phyloP scores from a whole-genome alignment of 2,113 vertebrate species.

The Gopherus evgoodei region DNA sequence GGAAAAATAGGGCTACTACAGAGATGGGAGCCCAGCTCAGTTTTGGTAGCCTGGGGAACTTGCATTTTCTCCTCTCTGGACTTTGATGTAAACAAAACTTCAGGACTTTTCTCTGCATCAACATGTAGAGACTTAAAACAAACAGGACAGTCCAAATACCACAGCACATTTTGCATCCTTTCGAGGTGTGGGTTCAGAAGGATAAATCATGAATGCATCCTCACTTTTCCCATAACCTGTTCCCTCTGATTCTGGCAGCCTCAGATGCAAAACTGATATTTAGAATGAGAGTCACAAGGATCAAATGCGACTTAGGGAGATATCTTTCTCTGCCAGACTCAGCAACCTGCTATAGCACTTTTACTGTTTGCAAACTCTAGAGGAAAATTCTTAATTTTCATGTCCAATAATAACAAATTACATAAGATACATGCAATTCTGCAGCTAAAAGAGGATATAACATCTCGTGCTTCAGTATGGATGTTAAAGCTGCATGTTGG shows the following conservation, averaged over 20 bases:
- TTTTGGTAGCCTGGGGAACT: neutral
- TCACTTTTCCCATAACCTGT: accelerated
- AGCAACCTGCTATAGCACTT: neutral
- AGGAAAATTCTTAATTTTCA: neutral
- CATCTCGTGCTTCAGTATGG: neutral
- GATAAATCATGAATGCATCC: neutral
- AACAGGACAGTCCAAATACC: neutral
- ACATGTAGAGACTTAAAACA: neutral
- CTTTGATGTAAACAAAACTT: neutral
- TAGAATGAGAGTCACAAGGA: neutral
- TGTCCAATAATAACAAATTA: neutral
- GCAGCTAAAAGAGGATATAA: neutral
- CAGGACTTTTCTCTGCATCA: neutral
- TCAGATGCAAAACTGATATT: neutral
- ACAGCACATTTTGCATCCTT: neutral
- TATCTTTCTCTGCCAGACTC: neutral
- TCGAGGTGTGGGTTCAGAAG: neutral
- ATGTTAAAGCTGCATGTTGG: neutral
- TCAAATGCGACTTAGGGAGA: neutral
- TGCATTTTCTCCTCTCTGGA: neutral
- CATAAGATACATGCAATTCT: neutral
- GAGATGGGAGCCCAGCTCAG: neutral
- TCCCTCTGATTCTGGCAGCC: neutral
- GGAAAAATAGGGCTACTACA: too few species aligned
- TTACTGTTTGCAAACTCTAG: too few species aligned